Percentiles rank a stretch among this genome's conserved stretches.
phyloP scores from a whole-genome alignment of 2,797 vertebrate genomes.

The Dicrostonyx torquatus region DNA sequence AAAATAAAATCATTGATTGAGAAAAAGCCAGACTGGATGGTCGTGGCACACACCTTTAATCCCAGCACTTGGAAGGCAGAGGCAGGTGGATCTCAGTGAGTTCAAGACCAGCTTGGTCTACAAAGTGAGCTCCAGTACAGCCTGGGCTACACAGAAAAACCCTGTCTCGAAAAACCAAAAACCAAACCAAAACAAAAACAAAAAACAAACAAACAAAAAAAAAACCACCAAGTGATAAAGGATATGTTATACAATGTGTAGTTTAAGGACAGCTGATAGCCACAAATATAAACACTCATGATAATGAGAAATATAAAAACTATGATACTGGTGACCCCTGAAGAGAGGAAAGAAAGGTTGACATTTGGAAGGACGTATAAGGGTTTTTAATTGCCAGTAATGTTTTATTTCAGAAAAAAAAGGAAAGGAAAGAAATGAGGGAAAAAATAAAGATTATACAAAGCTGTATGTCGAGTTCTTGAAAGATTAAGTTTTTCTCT shows the following conservation, averaged over 20 bases:
- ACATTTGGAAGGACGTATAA: background rate
- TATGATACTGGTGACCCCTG: background rate
- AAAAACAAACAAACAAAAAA: too few relatives aligned
- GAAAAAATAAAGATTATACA: background rate
- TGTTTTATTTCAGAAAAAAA: background rate
- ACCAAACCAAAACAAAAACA: background rate
- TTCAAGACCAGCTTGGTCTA: too few relatives aligned
- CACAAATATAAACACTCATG: background rate
- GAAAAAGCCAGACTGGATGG: too few relatives aligned
- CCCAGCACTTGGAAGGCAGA: too few relatives aligned
- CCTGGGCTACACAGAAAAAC: too few relatives aligned
- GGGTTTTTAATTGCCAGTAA: background rate
- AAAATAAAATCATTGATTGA: background rate
- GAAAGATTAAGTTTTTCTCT: background rate
- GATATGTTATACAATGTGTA: background rate
- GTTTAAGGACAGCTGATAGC: background rate
- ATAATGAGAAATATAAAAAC: conserved; percentile 1
- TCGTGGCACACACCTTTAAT: too few relatives aligned
- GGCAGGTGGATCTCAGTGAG: too few relatives aligned
- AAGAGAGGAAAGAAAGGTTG: background rate
- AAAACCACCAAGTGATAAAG: conserved; percentile 6
- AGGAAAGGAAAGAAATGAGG: background rate
- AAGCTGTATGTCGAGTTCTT: background rate
- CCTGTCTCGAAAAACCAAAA: too few relatives aligned
- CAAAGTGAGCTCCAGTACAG: too few relatives aligned